These are phyloP conservation scores for Oostethus manadensis DNA, from an alignment of 2,113 vertebrate species.

Conservation along the genomic window DNA sequence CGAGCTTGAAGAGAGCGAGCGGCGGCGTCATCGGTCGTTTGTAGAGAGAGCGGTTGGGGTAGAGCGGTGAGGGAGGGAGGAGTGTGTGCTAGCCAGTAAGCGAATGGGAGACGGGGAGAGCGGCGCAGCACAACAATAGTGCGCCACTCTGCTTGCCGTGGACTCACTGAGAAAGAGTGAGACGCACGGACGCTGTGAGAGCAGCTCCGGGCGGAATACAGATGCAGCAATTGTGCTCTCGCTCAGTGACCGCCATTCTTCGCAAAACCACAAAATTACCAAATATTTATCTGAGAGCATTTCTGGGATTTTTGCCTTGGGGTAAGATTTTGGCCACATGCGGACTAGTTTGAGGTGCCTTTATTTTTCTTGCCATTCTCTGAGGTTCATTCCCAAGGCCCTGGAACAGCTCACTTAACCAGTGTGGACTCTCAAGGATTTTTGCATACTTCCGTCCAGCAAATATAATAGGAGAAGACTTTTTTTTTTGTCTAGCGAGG, in stretches of 20 bases:
- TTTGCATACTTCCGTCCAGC: conserved; percentile 19
- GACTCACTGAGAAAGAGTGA: conserved; percentile 62
- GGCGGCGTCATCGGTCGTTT: conserved; percentile 60
- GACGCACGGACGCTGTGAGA: conserved; percentile 43
- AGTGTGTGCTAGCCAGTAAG: conserved; percentile 44
- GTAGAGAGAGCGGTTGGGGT: conserved; percentile 44
- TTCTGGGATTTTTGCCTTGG: conserved; percentile 47
- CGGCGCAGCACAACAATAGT: conserved; percentile 73
- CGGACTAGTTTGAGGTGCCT: conserved; percentile 19
- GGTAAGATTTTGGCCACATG: conserved; percentile 33
- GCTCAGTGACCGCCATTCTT: conserved; percentile 20
- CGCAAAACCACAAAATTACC: conserved; percentile 24
- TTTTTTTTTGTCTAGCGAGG: conserved; percentile 22
- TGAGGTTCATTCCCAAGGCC: conserved; percentile 20
- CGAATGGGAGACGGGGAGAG: conserved; percentile 62
- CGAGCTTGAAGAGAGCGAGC: conserved; percentile 56
- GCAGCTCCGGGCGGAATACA: conserved; percentile 53
- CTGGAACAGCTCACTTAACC: conserved; percentile 17
- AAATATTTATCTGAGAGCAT: conserved; percentile 31
- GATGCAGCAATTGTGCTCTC: conserved; percentile 26
- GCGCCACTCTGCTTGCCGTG: conserved; percentile 67
- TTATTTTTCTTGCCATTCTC: conserved; percentile 13
- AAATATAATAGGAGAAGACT: conserved; percentile 9
- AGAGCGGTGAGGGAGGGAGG: conserved; percentile 52
- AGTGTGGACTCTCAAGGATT: conserved; percentile 17